A percentile compares a stretch with the other conserved stretches of the same genome.
Evolutionary conservation across 2,113 vertebrate genomes (phyloP).

Genomic region (Pterophyllum scalare): DNA sequence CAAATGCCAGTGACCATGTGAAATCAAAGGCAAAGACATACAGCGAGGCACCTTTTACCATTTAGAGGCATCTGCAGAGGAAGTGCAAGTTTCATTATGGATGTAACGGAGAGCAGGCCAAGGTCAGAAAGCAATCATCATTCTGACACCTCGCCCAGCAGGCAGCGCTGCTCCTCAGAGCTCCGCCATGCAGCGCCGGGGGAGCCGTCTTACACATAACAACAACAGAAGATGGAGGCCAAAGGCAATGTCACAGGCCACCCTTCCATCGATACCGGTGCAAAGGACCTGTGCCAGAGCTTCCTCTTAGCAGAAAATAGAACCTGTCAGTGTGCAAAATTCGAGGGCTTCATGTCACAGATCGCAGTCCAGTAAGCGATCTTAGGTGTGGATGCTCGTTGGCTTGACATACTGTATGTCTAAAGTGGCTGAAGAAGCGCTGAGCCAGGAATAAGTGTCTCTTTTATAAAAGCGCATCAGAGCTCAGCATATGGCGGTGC

Average conservation of each 20-base stretch:
- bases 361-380: conserved; percentile 25
- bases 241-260: conserved; percentile 73
- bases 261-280: conserved; percentile 60
- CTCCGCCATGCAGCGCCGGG: neutral
- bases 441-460: conserved; percentile 24
- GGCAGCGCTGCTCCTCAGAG: conserved; percentile 57
- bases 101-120: conserved; percentile 74
- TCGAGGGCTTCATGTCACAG: conserved; percentile 51
- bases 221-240: conserved; percentile 64
- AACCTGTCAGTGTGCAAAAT: conserved; percentile 47
- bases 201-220: conserved; percentile 63
- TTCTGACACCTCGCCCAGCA: conserved; percentile 77
- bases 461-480: conserved; percentile 13
- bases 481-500: conserved; percentile 38
- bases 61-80: conserved; percentile 76
- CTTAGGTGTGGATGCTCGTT: conserved; percentile 25
- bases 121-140: conserved; percentile 83
- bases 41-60: conserved; percentile 72
- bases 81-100: conserved; percentile 76
- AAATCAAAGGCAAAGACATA: conserved; percentile 76
- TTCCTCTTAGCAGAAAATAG: conserved; percentile 56
- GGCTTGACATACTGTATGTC: conserved; percentile 44
- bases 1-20: conserved; percentile 76
- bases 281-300: conserved; percentile 66
- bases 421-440: conserved; percentile 31